Base-by-base conservation (phyloP, 2,888 invertebrate species). In the Leptothorax acervorum region DNA sequence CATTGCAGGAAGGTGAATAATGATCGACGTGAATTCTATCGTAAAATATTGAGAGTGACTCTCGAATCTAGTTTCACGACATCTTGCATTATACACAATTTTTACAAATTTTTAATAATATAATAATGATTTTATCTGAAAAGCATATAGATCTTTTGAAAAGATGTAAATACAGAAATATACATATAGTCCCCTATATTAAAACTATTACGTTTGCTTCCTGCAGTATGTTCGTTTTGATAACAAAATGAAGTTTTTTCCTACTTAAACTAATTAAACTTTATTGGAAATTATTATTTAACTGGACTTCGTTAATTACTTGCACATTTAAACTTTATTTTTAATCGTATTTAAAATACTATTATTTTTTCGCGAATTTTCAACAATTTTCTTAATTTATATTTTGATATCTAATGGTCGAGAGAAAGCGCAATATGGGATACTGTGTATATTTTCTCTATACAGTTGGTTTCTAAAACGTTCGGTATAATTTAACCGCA, bases 121-220 rank as follows among this genome's bases (percentile, higher is more conserved):
- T 42, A 8, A 53, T 42, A 75, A 62, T 31, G 15, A 45, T 23
- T 51, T 18, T 28, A 68, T 42, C 35, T 3, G 6, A 68, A 23
- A 45, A 28, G 39, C 28, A 39, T 62, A 53, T 9, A 55, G 15
- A 31, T 68, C 23, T 57, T 31, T 68, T 35, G 9, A 68, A 11
- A 78, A 68, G 3, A 68, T 68, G n/a, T 23, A 45, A 57, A 78
- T 78, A 55, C 11, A n/a, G 18, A 35, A 53, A 68, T 57, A 57
- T 57, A 45, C n/a, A 78, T 15, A 35, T 15, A 8, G 2, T 42
- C 15, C 42, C 53, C 4, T 23, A 28, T 28, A 28, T 28, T 66
- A 57, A 55, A 45, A 55, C 15, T 57, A 57, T 78, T 68, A 66
- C 42, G 57, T 55, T 57, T 66, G 45, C 42, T 78, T 18, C 18